These are phyloP conservation scores for Trimorus sp. DNA, from an alignment of 2,888 invertebrate species.

Conservation along the genomic window DNA sequence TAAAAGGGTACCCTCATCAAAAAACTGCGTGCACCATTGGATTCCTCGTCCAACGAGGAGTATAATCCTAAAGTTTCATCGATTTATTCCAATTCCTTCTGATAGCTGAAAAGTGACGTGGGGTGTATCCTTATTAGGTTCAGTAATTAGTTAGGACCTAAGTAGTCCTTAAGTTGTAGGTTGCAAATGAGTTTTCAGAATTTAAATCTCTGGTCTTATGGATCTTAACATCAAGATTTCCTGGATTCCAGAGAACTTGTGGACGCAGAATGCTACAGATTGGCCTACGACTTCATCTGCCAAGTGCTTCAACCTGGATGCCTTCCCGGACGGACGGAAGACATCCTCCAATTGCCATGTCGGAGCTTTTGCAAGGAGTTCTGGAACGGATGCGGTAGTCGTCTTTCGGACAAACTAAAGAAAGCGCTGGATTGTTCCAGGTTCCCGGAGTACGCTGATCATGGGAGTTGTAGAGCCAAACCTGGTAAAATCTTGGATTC, in stretches of 20 bases:
- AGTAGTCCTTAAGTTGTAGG: too few relatives aligned
- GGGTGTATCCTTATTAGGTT: too few relatives aligned
- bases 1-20: too few relatives aligned
- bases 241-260: conserved; percentile 86
- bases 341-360: conserved; percentile 87
- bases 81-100: too few relatives aligned
- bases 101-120: too few relatives aligned
- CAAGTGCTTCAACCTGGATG: conserved; percentile 93
- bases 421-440: conserved; percentile 89
- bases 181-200: too few relatives aligned
- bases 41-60: too few relatives aligned
- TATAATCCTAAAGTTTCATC: too few relatives aligned
- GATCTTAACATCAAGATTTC: too few relatives aligned
- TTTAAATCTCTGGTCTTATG: too few relatives aligned
- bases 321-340: conserved; percentile 78
- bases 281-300: conserved; percentile 95
- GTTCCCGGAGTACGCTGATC: conserved; percentile 90
- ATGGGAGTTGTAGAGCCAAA: conserved; percentile 88
- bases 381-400: conserved; percentile 90
- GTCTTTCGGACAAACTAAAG: conserved; percentile 87
- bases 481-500: conserved; percentile 83
- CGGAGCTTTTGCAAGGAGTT: conserved; percentile 93
- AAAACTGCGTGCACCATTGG: too few relatives aligned
- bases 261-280: conserved; percentile 93
- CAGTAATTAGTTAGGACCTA: too few relatives aligned